A percentile compares a stretch with the other conserved stretches of the same genome.
These are phyloP conservation scores for Lycaon pictus DNA, from an alignment of 2,113 vertebrate species.

Conservation along the genomic window DNA sequence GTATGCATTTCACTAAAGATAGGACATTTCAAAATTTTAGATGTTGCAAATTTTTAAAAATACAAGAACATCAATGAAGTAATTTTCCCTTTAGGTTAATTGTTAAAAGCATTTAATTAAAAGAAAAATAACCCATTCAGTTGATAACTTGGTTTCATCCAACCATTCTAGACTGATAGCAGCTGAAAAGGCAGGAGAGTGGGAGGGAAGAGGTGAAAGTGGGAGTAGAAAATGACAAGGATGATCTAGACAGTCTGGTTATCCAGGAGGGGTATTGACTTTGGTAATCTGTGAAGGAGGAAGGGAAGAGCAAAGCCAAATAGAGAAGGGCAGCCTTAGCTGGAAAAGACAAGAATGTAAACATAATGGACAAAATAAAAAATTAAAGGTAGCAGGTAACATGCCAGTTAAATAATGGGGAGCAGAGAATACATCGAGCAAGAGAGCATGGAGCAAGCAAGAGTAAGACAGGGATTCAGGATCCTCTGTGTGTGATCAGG, in stretches of 20 bases:
- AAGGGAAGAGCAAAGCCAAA: background rate
- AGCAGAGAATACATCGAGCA: background rate
- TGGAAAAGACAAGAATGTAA: background rate
- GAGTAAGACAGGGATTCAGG: background rate
- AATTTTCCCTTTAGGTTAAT: constrained; percentile 14
- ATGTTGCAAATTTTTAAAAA: constrained; percentile 1
- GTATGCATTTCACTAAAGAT: constrained; percentile 60
- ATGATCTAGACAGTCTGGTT: background rate
- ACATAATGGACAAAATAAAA: background rate
- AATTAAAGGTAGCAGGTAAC: background rate
- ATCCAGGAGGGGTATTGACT: background rate
- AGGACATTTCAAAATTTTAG: constrained; percentile 18
- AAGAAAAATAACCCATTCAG: background rate
- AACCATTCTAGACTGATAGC: background rate
- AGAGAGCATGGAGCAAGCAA: background rate
- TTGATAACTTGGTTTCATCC: constrained; percentile 14
- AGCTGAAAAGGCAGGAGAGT: background rate
- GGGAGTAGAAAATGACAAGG: background rate
- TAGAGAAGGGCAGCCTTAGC: background rate
- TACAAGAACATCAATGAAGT: constrained; percentile 5
- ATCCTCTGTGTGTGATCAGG: background rate
- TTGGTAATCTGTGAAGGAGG: background rate
- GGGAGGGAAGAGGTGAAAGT: background rate
- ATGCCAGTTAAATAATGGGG: background rate
- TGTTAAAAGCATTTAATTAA: background rate